Base-by-base conservation (phyloP, 2,113 vertebrate species). In the Myiozetetes cayanensis region DNA sequence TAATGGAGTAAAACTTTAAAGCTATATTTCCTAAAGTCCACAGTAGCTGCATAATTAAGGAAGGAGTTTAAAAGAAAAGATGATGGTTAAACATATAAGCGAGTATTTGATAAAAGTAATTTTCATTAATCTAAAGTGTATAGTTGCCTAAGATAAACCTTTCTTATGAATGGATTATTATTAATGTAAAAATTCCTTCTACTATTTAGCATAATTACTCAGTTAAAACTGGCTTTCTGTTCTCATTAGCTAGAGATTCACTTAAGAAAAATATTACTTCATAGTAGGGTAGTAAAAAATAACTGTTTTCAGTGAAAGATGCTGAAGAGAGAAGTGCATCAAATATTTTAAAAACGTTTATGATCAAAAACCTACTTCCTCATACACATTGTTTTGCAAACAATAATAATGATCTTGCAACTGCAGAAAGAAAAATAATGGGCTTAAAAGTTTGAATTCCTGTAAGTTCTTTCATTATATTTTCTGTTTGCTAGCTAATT, bases 381-480 rank as follows among this genome's bases (percentile, higher is more conserved):
- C 43, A 46, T 67, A 71, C 22, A 62, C 2, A 43, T 24, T 76
- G 3, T 78, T 90, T 84, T 80, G 37, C 28, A 90, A 86, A 86
- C 80, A 94, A 85, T 83, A 85, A 85, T 84, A 85, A 94, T 73
- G 89, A 67, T 88, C n/a, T 80, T 93, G 22, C 67, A 35, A 75
- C n/a, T 35, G 52, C 44, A 84, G 56, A 83, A 44, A 86, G 59
- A 85, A 95, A 91, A 94, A 96, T 61, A 97, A 92, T 90, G n/a
- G 52, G 47, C 25, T 90, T 78, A 59, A 82, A 86, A 88, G 56
- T 85, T 88, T 43, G 18, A 88, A 63, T 74, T 93, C 43, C 47
- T 92, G 31, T 47, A 86, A 71, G 10, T 56, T 75, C 14, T 71
- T 94, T 81, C 72, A 81, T 93, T 92, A 44, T 6, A 24, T 86